Evolutionary conservation across 1,140 invertebrate genomes (phyloP).

Genomic region (Linepithema humile): DNA sequence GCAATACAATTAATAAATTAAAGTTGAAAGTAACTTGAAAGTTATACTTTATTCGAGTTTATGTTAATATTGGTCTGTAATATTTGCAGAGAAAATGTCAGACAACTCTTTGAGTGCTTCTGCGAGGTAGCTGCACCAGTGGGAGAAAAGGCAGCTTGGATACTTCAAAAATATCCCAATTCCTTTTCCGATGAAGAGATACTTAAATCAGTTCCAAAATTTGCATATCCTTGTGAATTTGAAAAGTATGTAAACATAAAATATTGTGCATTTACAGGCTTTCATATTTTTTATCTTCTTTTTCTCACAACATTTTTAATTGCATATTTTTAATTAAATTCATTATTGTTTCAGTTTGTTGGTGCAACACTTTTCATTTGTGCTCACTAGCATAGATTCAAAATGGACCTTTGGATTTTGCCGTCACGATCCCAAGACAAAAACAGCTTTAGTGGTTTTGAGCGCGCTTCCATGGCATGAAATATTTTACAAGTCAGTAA

Average conservation of each 20-base stretch:
- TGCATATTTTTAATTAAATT: no score
- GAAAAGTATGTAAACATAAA: conserved; percentile 87
- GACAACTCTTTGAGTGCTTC: conserved; percentile 93
- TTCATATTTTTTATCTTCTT: conserved; percentile 5
- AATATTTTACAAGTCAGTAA: conserved; percentile 94
- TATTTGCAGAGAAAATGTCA: conserved; percentile 90
- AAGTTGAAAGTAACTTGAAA: background rate
- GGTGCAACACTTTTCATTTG: conserved; percentile 96
- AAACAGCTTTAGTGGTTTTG: conserved; percentile 91
- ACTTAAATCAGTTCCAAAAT: conserved; percentile 92
- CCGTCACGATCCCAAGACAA: conserved; percentile 93
- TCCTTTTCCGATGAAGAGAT: conserved; percentile 90
- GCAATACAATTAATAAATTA: background rate
- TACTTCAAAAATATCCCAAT: conserved; percentile 91
- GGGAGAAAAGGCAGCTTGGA: conserved; percentile 87
- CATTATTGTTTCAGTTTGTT: conserved; percentile 85
- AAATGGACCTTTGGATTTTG: conserved; percentile 99
- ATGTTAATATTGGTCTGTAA: background rate
- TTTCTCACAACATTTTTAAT: background rate
- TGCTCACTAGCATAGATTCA: conserved; percentile 95
- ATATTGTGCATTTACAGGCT: background rate
- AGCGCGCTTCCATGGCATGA: conserved; percentile 98
- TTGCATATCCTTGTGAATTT: conserved; percentile 93
- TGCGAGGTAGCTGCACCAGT: conserved; percentile 91
- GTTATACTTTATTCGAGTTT: background rate